Percentiles rank a stretch among this genome's conserved stretches.
phyloP scores from a whole-genome alignment of 2,113 vertebrate genomes.

The Trinectes maculatus region DNA sequence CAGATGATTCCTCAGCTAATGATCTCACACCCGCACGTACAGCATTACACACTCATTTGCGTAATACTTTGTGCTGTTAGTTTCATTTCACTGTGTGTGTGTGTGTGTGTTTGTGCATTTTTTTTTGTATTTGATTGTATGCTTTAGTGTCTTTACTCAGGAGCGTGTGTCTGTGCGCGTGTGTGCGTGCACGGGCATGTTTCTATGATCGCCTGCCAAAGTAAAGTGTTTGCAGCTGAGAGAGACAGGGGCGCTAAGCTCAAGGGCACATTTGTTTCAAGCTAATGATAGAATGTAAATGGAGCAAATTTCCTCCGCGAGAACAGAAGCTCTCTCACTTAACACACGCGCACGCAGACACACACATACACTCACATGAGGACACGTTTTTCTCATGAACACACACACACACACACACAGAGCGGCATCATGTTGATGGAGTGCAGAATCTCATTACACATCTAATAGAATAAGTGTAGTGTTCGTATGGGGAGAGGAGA shows the following conservation, averaged over 20 bases:
- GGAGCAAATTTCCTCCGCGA: constrained; percentile 86
- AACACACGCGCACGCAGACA: constrained; percentile 39
- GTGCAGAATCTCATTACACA: constrained; percentile 97
- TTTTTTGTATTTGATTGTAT: constrained; percentile 36
- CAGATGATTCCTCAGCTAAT: constrained; percentile 62
- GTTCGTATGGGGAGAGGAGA: constrained; percentile 89
- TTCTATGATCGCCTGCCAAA: constrained; percentile 81
- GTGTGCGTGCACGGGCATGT: constrained; percentile 33
- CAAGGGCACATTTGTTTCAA: constrained; percentile 94
- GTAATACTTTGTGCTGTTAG: constrained; percentile 36
- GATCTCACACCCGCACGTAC: constrained; percentile 48
- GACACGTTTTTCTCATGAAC: constrained; percentile 27
- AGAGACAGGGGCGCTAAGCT: constrained; percentile 81
- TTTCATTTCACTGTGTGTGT: constrained; percentile 55
- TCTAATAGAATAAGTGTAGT: constrained; percentile 98
- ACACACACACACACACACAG: constrained; percentile 31
- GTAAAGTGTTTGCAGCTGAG: constrained; percentile 82
- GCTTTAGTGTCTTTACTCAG: constrained; percentile 43
- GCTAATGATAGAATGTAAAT: constrained; percentile 98
- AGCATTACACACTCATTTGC: constrained; percentile 44
- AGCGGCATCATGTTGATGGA: constrained; percentile 83
- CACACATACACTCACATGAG: constrained; percentile 39
- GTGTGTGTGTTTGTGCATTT: constrained; percentile 44
- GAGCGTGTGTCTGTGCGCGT: constrained; percentile 19
- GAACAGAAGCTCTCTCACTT: constrained; percentile 74